Evolutionary conservation across 2,888 invertebrate species (phyloP).

Genomic region (Scelioninae gen. 2): DNA sequence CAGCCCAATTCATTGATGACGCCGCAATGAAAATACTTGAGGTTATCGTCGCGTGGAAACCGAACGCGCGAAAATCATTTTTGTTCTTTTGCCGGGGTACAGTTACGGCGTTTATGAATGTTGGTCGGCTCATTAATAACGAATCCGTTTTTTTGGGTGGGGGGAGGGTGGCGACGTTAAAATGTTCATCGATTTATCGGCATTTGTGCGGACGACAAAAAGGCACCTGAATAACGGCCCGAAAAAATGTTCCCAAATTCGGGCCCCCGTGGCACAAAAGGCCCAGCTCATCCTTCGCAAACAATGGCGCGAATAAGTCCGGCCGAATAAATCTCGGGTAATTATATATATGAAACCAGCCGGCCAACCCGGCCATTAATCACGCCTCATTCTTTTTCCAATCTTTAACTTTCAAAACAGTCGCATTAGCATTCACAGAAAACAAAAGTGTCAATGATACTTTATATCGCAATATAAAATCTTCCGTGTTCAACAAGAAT

Average conservation of each 20-base stretch:
- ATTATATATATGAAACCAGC: conserved; percentile 21
- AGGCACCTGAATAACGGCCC: background rate
- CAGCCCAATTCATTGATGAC: too few species aligned
- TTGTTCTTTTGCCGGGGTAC: background rate
- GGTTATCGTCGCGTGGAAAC: too few species aligned
- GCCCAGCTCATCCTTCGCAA: too few species aligned
- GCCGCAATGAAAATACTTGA: too few species aligned
- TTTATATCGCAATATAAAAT: conserved; percentile 49
- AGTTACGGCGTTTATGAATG: background rate
- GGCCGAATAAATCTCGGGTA: conserved; percentile 35
- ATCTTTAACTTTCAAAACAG: conserved; percentile 34
- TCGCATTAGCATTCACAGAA: conserved; percentile 44
- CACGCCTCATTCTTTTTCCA: conserved; percentile 22
- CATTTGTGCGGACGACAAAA: conserved; percentile 8
- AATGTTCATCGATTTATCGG: conserved; percentile 16
- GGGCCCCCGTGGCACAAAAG: too few species aligned
- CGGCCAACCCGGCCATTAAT: conserved; percentile 21
- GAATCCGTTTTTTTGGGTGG: background rate
- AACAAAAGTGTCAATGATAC: conserved; percentile 46
- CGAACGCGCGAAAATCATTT: too few species aligned
- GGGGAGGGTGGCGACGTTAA: too few species aligned
- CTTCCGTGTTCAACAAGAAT: conserved; percentile 36
- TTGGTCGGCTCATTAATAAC: conserved; percentile 1
- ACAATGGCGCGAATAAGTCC: conserved; percentile 29
- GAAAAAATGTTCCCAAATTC: background rate